Conservation (phyloP, 2,113 vertebrate genomes). For the Gymnocephalus cernua region DNA sequence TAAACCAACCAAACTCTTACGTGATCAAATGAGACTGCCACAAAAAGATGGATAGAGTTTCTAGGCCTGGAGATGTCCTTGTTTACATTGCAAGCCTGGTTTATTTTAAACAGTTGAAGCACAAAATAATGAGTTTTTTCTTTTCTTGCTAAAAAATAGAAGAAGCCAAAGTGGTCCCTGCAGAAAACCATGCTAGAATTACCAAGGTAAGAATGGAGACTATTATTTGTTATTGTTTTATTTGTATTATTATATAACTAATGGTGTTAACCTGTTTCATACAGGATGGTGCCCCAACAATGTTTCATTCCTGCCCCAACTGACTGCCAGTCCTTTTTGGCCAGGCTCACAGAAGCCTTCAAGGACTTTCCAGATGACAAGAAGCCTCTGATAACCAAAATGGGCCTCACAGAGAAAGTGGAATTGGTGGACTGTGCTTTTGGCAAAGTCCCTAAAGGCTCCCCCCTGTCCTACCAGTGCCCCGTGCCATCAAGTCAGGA, state of each 20-base stretch:
- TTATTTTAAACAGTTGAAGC: not conserved
- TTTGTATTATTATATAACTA: not conserved
- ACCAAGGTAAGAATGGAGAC: constrained; percentile 50
- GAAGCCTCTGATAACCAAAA: constrained; percentile 58
- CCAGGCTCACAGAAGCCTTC: constrained; percentile 49
- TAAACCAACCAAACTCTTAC: too few species aligned
- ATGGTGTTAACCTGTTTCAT: not conserved
- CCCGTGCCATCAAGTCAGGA: constrained; percentile 46
- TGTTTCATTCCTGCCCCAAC: not conserved
- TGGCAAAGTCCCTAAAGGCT: constrained; percentile 60
- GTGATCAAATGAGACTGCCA: too few species aligned
- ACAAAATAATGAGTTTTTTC: not conserved
- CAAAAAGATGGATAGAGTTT: too few species aligned
- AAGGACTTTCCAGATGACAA: constrained; percentile 44
- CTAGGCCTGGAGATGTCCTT: too few species aligned
- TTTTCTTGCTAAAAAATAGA: constrained; percentile 11
- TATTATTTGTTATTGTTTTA: not conserved
- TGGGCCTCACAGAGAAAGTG: constrained; percentile 38
- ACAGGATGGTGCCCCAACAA: constrained; percentile 33
- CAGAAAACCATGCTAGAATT: constrained; percentile 66
- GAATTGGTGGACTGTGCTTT: constrained; percentile 52
- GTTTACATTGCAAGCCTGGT: not conserved
- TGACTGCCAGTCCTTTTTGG: constrained; percentile 26
- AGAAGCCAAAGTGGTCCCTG: not conserved
- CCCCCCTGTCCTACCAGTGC: constrained; percentile 52